A percentile compares a stretch with the other conserved stretches of the same genome.
Conservation (phyloP, 1,140 invertebrate genomes). For the Drosophila santomea region DNA sequence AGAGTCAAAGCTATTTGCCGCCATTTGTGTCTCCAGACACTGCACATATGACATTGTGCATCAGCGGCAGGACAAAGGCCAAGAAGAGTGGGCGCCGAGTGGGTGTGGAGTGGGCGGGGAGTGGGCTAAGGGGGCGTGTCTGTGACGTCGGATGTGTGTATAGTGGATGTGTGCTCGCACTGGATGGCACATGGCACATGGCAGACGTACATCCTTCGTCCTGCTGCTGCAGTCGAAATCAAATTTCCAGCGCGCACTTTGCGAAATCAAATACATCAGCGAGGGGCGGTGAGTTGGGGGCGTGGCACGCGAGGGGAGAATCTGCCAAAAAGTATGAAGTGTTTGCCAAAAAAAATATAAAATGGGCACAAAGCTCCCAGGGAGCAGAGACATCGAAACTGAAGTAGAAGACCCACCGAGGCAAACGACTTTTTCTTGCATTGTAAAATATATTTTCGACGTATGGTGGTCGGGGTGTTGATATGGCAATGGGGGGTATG, state of each 20-base stretch:
- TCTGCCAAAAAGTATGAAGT: constrained; percentile 65
- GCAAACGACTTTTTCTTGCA: constrained; percentile 72
- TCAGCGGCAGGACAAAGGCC: constrained; percentile 44
- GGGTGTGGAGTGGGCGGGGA: background rate
- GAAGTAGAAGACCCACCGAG: constrained; percentile 50
- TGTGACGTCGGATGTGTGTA: constrained; percentile 48
- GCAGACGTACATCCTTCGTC: constrained; percentile 17
- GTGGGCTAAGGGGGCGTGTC: constrained; percentile 22
- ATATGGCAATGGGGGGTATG: constrained; percentile 26
- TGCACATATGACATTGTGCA: constrained; percentile 52
- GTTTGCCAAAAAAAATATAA: constrained; percentile 74
- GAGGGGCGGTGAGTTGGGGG: constrained; percentile 4
- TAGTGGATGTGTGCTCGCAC: background rate
- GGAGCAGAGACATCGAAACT: constrained; percentile 38
- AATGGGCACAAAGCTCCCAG: constrained; percentile 57
- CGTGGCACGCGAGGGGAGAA: constrained; percentile 3
- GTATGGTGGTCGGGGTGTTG: constrained; percentile 1
- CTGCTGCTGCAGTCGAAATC: constrained; percentile 56
- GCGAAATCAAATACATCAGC: constrained; percentile 74
- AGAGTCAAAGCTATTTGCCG: constrained; percentile 49
- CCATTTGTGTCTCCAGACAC: constrained; percentile 51
- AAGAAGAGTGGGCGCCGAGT: constrained; percentile 1
- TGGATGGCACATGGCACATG: constrained; percentile 36
- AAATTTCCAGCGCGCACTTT: constrained; percentile 78
- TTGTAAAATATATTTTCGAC: constrained; percentile 62